phyloP scores from a whole-genome alignment of 2,113 vertebrate genomes.

The Clarias batrachus region DNA sequence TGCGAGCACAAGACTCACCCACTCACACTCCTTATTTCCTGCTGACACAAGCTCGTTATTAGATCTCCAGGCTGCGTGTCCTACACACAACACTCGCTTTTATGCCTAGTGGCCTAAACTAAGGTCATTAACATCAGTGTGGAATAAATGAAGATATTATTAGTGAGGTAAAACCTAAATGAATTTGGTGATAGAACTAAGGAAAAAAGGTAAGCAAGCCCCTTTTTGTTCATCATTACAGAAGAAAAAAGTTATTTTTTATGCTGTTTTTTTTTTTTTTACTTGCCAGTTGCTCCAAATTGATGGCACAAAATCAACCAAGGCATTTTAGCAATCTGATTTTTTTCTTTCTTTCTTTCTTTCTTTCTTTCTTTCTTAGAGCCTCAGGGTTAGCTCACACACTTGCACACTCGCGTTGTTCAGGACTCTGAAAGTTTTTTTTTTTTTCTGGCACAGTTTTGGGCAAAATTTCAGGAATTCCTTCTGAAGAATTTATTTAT shows the following conservation, averaged over 20 bases:
- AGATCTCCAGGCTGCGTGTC: background rate
- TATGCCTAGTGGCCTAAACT: background rate
- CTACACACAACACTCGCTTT: background rate
- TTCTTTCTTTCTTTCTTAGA: too few relatives aligned
- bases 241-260: too few relatives aligned
- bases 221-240: background rate
- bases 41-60: slow-evolving; percentile 45
- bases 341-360: too few relatives aligned
- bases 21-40: slow-evolving; percentile 10
- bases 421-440: too few relatives aligned
- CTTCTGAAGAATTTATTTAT: too few relatives aligned
- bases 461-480: too few relatives aligned
- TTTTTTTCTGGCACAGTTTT: too few relatives aligned
- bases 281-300: background rate
- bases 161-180: background rate
- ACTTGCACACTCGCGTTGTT: too few relatives aligned
- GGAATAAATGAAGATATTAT: background rate
- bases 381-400: too few relatives aligned
- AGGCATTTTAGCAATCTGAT: background rate
- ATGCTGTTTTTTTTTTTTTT: too few relatives aligned
- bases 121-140: background rate
- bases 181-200: background rate
- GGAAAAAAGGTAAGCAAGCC: background rate
- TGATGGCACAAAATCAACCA: background rate
- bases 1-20: slow-evolving; percentile 17